Evolutionary conservation across 2,888 invertebrate genomes (phyloP), one percentile per base, ranked within the genome.

Genomic region (Chrysolina oricalcia): DNA sequence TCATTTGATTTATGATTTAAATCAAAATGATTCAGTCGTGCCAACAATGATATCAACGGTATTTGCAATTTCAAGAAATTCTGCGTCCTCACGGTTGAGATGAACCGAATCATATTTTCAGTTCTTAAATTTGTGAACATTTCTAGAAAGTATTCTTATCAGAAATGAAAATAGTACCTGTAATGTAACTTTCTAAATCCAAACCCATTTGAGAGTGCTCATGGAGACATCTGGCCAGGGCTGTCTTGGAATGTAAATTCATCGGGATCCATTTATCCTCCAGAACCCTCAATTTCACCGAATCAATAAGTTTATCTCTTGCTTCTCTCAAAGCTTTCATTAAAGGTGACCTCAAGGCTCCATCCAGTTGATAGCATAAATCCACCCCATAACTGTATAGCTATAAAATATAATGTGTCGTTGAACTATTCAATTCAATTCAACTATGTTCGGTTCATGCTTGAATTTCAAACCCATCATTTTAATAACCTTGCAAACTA

Each of bases 231-330:
- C 93, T 81, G 23, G 74, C 64, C 48, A 81, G 70, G 23, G 93
- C 75, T 4, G 77, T 91, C 88, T 93, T 93, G 9, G 94, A 94
- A 82, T 94, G 92, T 86, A 96, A 92, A 88, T 96, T 95, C 70
- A 93, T 92, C 0, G 96, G 96, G 46, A 93, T 93, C 96, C 97
- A 97, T 80, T 93, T 93, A 85, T 98, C 97, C 87, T 97, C 97
- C 70, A 92, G 89, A 8, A 93, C 91, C 83, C 92, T 92, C 73
- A 93, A 89, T 88, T 95, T 95, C 82, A 96, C 93, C 0, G 95
- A 94, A 86, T 97, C 97, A 19, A 95, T 90, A 81, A 95, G 91
- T 87, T 96, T 96, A 80, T 96, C 95, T 81, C 93, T 93, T 64
- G 95, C 93, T 83, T 96, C 96, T 81, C 91, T 91, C 75, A 98